phyloP scores from a whole-genome alignment of 2,797 vertebrate genomes.

The Oreochromis mossambicus region DNA sequence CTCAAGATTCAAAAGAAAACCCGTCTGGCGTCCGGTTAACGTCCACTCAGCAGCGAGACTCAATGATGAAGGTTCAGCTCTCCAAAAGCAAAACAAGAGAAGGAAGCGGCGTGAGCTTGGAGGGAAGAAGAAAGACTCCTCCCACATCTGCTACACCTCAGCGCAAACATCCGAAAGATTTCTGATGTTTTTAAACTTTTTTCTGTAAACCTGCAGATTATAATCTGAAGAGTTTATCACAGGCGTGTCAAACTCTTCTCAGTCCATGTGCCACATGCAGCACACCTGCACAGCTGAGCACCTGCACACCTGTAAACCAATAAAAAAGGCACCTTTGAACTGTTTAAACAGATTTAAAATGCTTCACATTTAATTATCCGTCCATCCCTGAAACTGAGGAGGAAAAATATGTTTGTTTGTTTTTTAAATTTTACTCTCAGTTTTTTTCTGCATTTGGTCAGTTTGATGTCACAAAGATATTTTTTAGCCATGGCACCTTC shows the following conservation, averaged over 20 bases:
- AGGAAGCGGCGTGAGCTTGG: fast-evolving
- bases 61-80: background rate
- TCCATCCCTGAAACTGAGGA: fast-evolving
- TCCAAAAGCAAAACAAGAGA: background rate
- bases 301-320: background rate
- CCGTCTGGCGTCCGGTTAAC: background rate
- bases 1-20: background rate
- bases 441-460: fast-evolving
- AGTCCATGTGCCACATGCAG: background rate
- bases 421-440: fast-evolving
- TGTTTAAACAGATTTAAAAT: fast-evolving
- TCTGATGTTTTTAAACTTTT: fast-evolving
- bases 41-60: background rate
- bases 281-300: background rate
- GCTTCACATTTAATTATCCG: fast-evolving
- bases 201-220: background rate
- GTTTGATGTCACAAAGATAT: background rate
- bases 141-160: background rate
- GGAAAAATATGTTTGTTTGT: background rate
- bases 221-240: background rate
- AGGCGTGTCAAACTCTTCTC: background rate
- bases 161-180: background rate
- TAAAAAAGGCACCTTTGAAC: fast-evolving
- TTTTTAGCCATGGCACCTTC: fast-evolving
- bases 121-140: background rate